Base-by-base conservation (phyloP, 2,797 vertebrate genomes). In the Lacerta agilis region DNA sequence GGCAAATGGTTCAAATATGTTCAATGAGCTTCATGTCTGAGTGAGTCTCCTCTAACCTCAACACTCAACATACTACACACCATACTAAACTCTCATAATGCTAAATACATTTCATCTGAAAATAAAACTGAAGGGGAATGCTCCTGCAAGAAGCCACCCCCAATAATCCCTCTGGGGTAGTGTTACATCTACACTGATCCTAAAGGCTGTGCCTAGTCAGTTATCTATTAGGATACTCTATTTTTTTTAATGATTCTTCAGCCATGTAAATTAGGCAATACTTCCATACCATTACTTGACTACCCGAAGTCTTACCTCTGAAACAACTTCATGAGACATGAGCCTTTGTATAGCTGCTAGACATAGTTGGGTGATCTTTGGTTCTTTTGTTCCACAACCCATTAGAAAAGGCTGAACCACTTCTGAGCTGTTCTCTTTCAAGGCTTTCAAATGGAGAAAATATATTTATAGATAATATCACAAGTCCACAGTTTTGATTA, bases 371-470 rank as follows among this genome's bases (percentile, higher is more conserved):
- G 99, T 99, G 95, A 99, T 99, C 97, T 99, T 99, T 92, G 98
- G 98, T 96, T 99, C 99, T 96, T 99, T 99, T 94, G 99, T 99
- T 95, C 99, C 99, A 94, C 99, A 99, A 79, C 99, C 99, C 98
- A 99, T 99, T 88, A 99, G 97, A 94, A 99, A 99, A 73, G 99
- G 99, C 91, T 99, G 99, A 93, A 99, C 99, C 77, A 99, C 98
- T 94, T 99, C 99, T 11, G 98, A 99, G 96, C 99, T 99, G 96
- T 98, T 99, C 92, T 99, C 99, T 97, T 99, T 99, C 95, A 99
- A 93, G 6, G 98, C 99, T 99, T 97, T 92, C 87, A 90, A 96
- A 93, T 17, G 96, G 36, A 96, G 73, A 95, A 4, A 96, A 92
- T 0, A 3, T 72, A 82, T 88, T 11, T 4, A 29, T 79, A 10